Evolutionary conservation across 2,888 invertebrate species (phyloP), one percentile per base, ranked within the genome.

Genomic region (Lagria hirta): DNA sequence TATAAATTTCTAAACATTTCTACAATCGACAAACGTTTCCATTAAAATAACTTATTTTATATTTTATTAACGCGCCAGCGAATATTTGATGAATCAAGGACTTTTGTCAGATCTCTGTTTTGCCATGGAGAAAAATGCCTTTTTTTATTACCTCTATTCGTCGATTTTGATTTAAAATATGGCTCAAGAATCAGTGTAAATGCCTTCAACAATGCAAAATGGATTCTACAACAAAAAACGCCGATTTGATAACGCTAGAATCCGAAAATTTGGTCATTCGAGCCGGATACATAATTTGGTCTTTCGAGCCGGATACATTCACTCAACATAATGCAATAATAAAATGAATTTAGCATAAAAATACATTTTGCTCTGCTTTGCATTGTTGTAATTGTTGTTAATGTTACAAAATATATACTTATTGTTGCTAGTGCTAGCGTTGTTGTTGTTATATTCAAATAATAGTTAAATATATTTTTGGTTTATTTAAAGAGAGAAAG

Each of bases 351-450:
- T 36, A 40, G 42, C 40, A 40, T 27, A 46, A 51, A 47, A 33
- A 3, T 21, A 40, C 43, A 52, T 50, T 47, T 52, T 40, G 45
- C 49, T 64, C 65, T 65, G 64, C 64, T 69, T 69, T 68, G 69
- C 68, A 68, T 69, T 67, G 69, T 69, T 69, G 67, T 64, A 58
- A 57, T 67, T 68, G 66, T 69, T 70, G 65, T 66, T 66, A 63
- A 69, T 67, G 69, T 69, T 70, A 66, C 58, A 61, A 61, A 56
- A 55, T 62, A 65, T 65, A 65, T 64, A 65, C 61, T 68, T 67
- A 69, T 68, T 69, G 70, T 70, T 71, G 70, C 70, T 69, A 68
- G 65, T 58, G 65, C 61, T 68, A 68, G 69, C 62, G 62, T 70
- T 66, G 66, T 69, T 69, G 69, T 69, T 71, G 68, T 69, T 68